Percentiles rank a stretch among this genome's conserved stretches.
Conservation (phyloP, 2,113 vertebrate genomes). For the Machaerirhynchus nigripectus region DNA sequence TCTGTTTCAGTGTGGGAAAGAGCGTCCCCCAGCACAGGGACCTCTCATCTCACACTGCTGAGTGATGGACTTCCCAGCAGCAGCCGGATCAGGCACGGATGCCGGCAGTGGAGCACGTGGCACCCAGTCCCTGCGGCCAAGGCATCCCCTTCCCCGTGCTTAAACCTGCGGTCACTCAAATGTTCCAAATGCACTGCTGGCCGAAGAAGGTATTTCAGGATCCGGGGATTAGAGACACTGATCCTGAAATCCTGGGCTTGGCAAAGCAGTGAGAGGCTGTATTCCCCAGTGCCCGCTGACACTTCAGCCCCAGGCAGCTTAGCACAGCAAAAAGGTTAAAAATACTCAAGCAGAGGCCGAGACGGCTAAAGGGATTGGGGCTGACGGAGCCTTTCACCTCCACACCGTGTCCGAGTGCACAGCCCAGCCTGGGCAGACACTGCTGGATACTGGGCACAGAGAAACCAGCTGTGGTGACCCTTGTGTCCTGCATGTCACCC, state of each 20-base stretch:
- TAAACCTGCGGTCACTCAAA: rapidly evolving
- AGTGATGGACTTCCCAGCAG: rapidly evolving
- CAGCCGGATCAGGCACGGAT: rapidly evolving
- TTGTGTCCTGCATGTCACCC: neutral
- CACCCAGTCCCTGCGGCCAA: neutral
- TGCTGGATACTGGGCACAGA: rapidly evolving
- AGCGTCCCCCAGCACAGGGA: rapidly evolving
- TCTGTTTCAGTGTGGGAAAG: neutral
- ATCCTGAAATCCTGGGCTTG: constrained; percentile 46
- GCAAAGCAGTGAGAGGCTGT: neutral
- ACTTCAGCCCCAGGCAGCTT: constrained; percentile 56
- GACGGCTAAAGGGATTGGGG: constrained; percentile 49
- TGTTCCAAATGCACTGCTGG: rapidly evolving
- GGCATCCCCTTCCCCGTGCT: neutral
- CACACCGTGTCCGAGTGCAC: rapidly evolving
- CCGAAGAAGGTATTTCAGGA: constrained; percentile 37
- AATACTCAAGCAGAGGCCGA: constrained; percentile 51
- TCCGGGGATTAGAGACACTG: constrained; percentile 10
- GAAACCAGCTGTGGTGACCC: neutral
- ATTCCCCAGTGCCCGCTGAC: neutral
- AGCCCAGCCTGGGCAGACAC: neutral
- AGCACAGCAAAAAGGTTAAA: constrained; percentile 66
- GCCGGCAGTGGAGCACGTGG: rapidly evolving
- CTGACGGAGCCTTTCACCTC: constrained; percentile 24
- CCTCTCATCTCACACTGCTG: neutral